Evolutionary conservation across 2,888 invertebrate species (phyloP).

Genomic region (Parascotia fuliginaria): DNA sequence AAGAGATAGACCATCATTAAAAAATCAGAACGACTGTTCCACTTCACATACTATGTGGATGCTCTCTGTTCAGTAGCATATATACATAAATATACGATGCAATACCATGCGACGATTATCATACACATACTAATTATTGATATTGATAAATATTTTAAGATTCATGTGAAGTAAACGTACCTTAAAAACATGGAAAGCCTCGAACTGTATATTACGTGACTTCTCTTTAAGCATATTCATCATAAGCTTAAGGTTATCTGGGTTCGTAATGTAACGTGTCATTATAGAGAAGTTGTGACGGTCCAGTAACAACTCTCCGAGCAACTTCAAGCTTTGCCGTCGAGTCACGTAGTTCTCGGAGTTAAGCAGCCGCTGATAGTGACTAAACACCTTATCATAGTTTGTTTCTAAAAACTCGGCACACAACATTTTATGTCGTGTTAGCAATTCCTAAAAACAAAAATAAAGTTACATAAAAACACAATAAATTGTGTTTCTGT

Average conservation of each 20-base stretch:
- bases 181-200: conserved; percentile 99
- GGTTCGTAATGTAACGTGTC: conserved; percentile 99
- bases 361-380: conserved; percentile 98
- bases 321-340: conserved; percentile 98
- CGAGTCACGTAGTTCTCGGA: conserved; percentile 99
- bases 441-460: conserved; percentile 92
- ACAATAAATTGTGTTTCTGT: no score
- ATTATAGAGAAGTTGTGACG: conserved; percentile 99
- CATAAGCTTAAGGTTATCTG: conserved; percentile 99
- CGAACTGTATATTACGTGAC: conserved; percentile 99
- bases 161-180: conserved; percentile 75
- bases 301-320: conserved; percentile 98
- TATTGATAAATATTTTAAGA: no score
- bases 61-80: no score
- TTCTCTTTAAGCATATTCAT: conserved; percentile 99
- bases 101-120: no score
- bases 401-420: conserved; percentile 99
- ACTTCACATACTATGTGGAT: no score
- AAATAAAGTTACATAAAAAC: background rate
- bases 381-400: conserved; percentile 99
- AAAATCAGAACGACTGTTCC: no score
- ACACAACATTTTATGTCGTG: conserved; percentile 97
- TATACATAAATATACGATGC: no score
- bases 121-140: no score
- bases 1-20: no score